Evolutionary conservation across 2,797 vertebrate species (phyloP).

Genomic region (Capromys pilorides): DNA sequence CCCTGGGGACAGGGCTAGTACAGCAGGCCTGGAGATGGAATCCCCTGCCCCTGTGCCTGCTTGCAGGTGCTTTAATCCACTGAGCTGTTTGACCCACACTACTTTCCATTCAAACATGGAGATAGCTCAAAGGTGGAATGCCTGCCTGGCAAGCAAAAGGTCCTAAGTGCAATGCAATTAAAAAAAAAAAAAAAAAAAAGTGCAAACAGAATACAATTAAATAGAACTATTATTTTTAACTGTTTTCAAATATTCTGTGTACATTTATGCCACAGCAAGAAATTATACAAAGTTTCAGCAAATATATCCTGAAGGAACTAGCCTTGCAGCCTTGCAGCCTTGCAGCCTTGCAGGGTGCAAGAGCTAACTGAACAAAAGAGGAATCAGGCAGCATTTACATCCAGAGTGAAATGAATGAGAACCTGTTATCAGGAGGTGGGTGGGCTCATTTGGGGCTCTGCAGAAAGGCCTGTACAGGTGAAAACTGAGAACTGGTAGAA

Average conservation of each 20-base stretch:
- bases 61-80: too few relatives aligned
- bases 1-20: too few relatives aligned
- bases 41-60: too few relatives aligned
- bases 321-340: not conserved
- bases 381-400: not conserved
- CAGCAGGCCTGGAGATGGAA: too few relatives aligned
- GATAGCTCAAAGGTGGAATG: too few relatives aligned
- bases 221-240: not conserved
- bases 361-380: not conserved
- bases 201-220: not conserved
- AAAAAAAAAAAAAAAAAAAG: too few relatives aligned
- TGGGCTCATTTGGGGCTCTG: not conserved
- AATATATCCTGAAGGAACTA: not conserved
- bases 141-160: too few relatives aligned
- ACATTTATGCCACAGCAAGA: not conserved
- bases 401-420: not conserved
- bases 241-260: not conserved
- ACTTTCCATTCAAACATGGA: not conserved
- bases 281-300: not conserved
- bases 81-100: too few relatives aligned
- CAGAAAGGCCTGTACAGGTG: not conserved
- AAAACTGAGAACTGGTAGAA: not conserved
- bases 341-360: not conserved
- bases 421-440: not conserved
- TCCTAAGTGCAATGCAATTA: too few relatives aligned